These are phyloP conservation scores for Conomelus anceps DNA, from an alignment of 2,888 invertebrate species.

Conservation along the genomic window DNA sequence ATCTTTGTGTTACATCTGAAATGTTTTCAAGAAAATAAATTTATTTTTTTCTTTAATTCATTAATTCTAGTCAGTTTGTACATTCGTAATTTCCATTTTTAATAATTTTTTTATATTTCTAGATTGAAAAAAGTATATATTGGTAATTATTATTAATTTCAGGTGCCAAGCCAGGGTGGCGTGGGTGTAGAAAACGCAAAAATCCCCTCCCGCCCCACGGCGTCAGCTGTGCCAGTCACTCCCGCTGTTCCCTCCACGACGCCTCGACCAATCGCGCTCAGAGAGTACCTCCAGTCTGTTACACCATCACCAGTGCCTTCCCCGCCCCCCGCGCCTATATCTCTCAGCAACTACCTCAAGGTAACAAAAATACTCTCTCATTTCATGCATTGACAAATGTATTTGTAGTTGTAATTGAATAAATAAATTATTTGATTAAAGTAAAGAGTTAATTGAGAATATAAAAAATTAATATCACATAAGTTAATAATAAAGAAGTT, in stretches of 20 bases:
- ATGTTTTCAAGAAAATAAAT: too few relatives aligned
- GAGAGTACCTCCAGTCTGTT: constrained; percentile 38
- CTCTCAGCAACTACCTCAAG: constrained; percentile 31
- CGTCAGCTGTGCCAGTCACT: constrained; percentile 23
- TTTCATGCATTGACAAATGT: not conserved
- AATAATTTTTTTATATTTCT: too few relatives aligned
- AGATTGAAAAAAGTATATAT: too few relatives aligned
- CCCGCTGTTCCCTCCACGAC: constrained; percentile 24
- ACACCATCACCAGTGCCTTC: constrained; percentile 40
- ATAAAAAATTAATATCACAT: too few relatives aligned
- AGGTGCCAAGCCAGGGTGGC: constrained; percentile 30
- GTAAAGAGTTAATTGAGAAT: too few relatives aligned
- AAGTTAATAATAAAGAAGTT: too few relatives aligned
- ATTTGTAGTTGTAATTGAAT: too few relatives aligned
- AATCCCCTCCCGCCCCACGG: constrained; percentile 27
- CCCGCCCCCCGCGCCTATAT: constrained; percentile 29
- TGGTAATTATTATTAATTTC: not conserved
- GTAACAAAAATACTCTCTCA: not conserved
- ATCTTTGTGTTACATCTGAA: too few relatives aligned
- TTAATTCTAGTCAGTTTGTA: too few relatives aligned
- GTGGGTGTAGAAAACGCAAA: constrained; percentile 26
- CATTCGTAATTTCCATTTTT: too few relatives aligned
- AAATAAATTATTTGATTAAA: too few relatives aligned
- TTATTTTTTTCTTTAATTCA: too few relatives aligned
- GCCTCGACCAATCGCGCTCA: constrained; percentile 30